These are phyloP conservation scores for Drosophila atripex DNA, from an alignment of 2,888 invertebrate species.

Conservation along the genomic window DNA sequence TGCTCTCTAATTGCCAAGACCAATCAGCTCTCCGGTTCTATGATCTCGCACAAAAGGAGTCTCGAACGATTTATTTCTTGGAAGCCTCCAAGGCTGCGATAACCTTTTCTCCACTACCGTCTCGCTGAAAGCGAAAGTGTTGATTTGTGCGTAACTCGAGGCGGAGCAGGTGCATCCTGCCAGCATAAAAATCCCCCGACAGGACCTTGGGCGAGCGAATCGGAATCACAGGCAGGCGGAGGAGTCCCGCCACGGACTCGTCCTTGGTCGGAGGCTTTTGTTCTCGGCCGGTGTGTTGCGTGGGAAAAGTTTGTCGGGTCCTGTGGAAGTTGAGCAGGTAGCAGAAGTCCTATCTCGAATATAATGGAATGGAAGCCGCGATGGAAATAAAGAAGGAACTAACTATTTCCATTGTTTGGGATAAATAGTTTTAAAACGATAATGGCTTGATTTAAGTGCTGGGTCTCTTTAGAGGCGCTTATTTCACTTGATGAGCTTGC, in stretches of 20 bases:
- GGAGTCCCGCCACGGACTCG: slow-evolving; percentile 14
- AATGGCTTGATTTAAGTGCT: slow-evolving; percentile 1
- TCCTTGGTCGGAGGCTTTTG: slow-evolving; percentile 34
- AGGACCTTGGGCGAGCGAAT: slow-evolving; percentile 23
- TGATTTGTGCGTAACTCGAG: slow-evolving; percentile 67
- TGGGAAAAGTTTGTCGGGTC: slow-evolving; percentile 33
- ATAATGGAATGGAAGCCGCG: slow-evolving; percentile 34
- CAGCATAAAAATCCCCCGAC: slow-evolving; percentile 21
- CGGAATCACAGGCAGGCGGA: slow-evolving; percentile 28
- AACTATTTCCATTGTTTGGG: slow-evolving; percentile 5
- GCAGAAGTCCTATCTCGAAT: slow-evolving; percentile 6
- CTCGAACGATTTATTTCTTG: slow-evolving; percentile 20
- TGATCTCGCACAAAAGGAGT: slow-evolving; percentile 19
- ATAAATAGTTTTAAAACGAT: slow-evolving; percentile 3
- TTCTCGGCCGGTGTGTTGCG: slow-evolving; percentile 19
- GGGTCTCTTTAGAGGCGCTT: background rate
- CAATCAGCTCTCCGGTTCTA: background rate
- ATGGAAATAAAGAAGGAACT: slow-evolving; percentile 26
- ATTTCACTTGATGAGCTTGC: background rate
- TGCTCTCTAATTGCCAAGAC: slow-evolving; percentile 36
- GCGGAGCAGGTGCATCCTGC: slow-evolving; percentile 71
- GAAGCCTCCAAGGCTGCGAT: slow-evolving; percentile 1
- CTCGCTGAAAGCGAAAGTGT: slow-evolving; percentile 69
- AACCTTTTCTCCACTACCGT: slow-evolving; percentile 9
- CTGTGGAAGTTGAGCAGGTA: slow-evolving; percentile 19